Evolutionary conservation across 2,113 vertebrate species (phyloP), one percentile per base, ranked within the genome.

Genomic region (Kryptolebias marmoratus): DNA sequence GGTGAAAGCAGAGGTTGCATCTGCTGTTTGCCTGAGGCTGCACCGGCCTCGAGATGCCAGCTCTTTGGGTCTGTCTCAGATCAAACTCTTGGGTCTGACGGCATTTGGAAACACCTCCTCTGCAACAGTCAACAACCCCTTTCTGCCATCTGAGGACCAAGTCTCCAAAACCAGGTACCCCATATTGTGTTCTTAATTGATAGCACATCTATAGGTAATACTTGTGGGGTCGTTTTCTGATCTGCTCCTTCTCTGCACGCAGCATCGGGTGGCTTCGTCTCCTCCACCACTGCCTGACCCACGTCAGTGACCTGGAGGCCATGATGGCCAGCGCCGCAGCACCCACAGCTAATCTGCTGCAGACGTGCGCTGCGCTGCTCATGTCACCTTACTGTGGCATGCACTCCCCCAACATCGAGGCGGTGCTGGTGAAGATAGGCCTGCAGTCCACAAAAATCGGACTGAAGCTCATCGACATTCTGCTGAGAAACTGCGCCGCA

Each of bases 311-410:
- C 92, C 90, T 99, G 80, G 98, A 99, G 93, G 95, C 95, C 79
- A 96, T 96, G 96, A 99, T 99, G 97, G 97, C 98, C 45, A 96
- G 96, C 67, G 97, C 98, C 3, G 97, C 98, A 13, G 97, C 98
- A 3, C 98, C 97, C 56, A 99, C 98, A 2, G 98, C 97, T 45
- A 99, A 99, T 83, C 93, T 99, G 61, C 92, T 99, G 70, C 98
- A 99, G 90, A 99, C 98, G 0, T 99, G 98, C 42, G 97, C 98
- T 13, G 98, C 98, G 0, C 90, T 99, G 75, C 88, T 99, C 28
- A 99, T 99, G 97, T 99, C 98, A 1, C 98, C 98, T 0, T 99
- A 99, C 82, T 99, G 98, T 64, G 98, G 98, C 49, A 99, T 99
- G 98, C 98, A 99, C 87, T 98, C 98, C 1, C 98, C 98, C 66